Conservation (phyloP, 2,113 vertebrate genomes). For the Sphaerodactylus townsendi region DNA sequence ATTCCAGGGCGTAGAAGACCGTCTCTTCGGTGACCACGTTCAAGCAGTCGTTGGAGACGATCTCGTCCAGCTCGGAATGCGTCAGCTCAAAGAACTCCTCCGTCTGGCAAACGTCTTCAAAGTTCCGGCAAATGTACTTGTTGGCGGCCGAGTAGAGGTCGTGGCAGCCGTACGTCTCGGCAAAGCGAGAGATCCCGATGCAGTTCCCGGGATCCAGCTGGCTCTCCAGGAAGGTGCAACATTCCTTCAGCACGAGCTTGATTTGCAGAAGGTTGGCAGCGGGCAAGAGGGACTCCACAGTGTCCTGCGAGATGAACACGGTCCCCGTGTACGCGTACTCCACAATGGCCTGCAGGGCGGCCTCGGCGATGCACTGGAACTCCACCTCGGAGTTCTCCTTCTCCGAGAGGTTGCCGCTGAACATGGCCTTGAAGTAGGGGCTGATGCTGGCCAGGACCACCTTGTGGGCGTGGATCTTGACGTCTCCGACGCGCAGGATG, state of each 20-base stretch:
- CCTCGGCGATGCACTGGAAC: conserved; percentile 94
- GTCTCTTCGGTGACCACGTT: conserved; percentile 94
- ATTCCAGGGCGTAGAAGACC: conserved; percentile 93
- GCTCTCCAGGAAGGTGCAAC: conserved; percentile 94
- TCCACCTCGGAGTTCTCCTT: conserved; percentile 97
- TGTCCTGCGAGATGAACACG: conserved; percentile 96
- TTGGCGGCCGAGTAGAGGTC: conserved; percentile 92
- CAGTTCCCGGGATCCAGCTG: conserved; percentile 97
- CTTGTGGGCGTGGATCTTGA: conserved; percentile 97
- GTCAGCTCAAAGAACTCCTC: conserved; percentile 98
- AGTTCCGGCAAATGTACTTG: conserved; percentile 96
- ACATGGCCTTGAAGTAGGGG: conserved; percentile 99
- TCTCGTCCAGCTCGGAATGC: conserved; percentile 90
- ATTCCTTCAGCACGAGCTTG: conserved; percentile 96
- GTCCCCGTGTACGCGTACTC: conserved; percentile 97
- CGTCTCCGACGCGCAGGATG: conserved; percentile 91
- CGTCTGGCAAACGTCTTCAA: conserved; percentile 94
- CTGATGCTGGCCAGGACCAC: conserved; percentile 98
- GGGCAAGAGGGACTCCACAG: conserved; percentile 93
- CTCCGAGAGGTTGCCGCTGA: conserved; percentile 94
- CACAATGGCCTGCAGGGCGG: conserved; percentile 93
- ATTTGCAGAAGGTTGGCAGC: conserved; percentile 98
- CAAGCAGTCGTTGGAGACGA: conserved; percentile 95
- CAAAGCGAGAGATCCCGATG: conserved; percentile 97
- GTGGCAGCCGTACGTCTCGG: conserved; percentile 95